Percentiles rank a stretch among this genome's conserved stretches.
Conservation (phyloP, 2,888 invertebrate species). For the Phymatocera aterrima region DNA sequence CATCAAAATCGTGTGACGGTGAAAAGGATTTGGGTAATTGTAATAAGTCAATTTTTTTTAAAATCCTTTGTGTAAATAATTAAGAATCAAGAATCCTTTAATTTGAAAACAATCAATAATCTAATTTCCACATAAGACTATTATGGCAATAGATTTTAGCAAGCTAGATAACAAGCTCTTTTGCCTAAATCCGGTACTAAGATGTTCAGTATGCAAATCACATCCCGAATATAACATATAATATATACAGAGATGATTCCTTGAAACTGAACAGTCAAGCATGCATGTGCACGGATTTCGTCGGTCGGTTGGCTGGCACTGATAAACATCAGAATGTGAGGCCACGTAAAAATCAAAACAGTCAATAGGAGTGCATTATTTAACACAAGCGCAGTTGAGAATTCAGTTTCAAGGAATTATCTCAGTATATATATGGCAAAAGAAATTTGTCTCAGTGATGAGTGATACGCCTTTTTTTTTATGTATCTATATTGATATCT, state of each 20-base stretch:
- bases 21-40: neutral
- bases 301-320: no score
- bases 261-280: no score
- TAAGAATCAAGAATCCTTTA: neutral
- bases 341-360: no score
- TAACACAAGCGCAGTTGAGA: no score
- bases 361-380: no score
- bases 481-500: conserved; percentile 18
- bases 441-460: neutral
- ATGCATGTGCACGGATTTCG: no score
- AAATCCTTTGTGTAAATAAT: neutral
- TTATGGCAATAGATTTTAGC: conserved; percentile 1
- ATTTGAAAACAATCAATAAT: conserved; percentile 2
- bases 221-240: neutral
- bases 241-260: neutral
- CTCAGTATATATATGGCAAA: neutral
- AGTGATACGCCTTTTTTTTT: neutral
- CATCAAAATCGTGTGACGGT: neutral
- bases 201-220: neutral
- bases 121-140: neutral
- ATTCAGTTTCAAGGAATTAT: no score
- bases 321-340: no score
- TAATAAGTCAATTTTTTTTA: neutral
- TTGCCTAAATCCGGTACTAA: conserved; percentile 16
- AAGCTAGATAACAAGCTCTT: conserved; percentile 11